Conservation (phyloP, 2,888 invertebrate species). For the Napeogenes inachia region DNA sequence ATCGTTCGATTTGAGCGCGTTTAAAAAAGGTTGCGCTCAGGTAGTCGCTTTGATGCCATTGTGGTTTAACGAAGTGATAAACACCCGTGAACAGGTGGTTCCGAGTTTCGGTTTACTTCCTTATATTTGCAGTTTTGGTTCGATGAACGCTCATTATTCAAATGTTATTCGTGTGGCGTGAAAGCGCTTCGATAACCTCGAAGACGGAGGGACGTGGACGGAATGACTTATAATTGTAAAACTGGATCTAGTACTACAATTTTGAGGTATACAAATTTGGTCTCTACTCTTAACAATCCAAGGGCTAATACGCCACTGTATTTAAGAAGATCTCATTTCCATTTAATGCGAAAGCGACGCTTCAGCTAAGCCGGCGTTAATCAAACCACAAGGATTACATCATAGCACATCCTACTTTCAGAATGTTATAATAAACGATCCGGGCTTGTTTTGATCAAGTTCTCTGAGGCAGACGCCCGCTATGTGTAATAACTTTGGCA, state of each 20-base stretch:
- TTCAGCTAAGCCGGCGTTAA: constrained; percentile 44
- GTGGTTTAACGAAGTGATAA: constrained; percentile 66
- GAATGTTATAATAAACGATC: constrained; percentile 27
- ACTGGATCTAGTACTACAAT: constrained; percentile 41
- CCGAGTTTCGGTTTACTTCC: constrained; percentile 35
- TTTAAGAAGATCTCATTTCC: constrained; percentile 44
- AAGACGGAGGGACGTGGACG: constrained; percentile 52
- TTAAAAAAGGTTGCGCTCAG: constrained; percentile 45
- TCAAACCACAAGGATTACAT: constrained; percentile 40
- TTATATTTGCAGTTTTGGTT: constrained; percentile 63
- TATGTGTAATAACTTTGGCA: constrained; percentile 22
- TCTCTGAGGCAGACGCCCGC: constrained; percentile 17
- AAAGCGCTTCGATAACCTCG: constrained; percentile 70
- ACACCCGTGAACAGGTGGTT: constrained; percentile 62
- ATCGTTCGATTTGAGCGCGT: constrained; percentile 5
- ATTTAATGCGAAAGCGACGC: constrained; percentile 51
- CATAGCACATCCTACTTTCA: constrained; percentile 38
- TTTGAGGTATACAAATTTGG: constrained; percentile 31
- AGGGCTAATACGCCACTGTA: constrained; percentile 3
- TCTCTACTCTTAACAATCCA: constrained; percentile 33
- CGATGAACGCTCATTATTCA: constrained; percentile 70
- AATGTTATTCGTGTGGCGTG: constrained; percentile 71
- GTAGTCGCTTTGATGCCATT: constrained; percentile 58
- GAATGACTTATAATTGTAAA: constrained; percentile 57
- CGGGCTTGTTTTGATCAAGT: constrained; percentile 32